Evolutionary conservation across 2,888 invertebrate species (phyloP), one percentile per base, ranked within the genome.

Genomic region (Leptinotarsa juncta): DNA sequence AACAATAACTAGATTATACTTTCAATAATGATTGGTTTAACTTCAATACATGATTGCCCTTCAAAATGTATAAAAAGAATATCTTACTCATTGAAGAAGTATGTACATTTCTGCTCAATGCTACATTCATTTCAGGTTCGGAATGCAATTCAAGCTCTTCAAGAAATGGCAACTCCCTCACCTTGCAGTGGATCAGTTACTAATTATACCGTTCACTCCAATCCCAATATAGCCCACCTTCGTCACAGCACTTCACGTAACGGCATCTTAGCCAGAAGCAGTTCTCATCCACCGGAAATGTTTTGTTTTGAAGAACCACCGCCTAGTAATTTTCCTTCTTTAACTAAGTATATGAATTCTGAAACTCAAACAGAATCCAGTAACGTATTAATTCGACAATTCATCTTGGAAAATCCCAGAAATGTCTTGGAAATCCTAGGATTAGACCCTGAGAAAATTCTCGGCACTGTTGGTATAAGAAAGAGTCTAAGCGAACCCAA

Each of bases 271-370:
- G 94, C 94, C 1, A 90, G 95, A 74, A 93, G 94, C 85, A 94
- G 94, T 73, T 96, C 95, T 3, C 95, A 96, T 88, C 95, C 95
- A 0, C 95, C 95, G 0, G 95, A 95, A 83, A 95, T 95, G 78
- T 94, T 95, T 87, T 93, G 93, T 82, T 94, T 95, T 91, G 94
- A 94, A 82, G 90, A 90, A 88, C 90, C 83, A 87, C 89, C 86
- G 88, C 78, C 80, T 42, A 88, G 89, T 7, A 77, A 84, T 4
- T 89, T 89, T 48, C 89, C 89, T 3, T 65, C 81, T 1, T 73
- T 77, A 26, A 62, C 76, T 12, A 67, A 75, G 15, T 71, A 82
- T 49, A 79, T 75, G 26, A 88, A 90, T 66, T 84, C 83, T 3
- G 85, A 87, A 62, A 92, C 92, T 15, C 93, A 94, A 87, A 93